Evolutionary conservation across 1,140 invertebrate genomes (phyloP).

Genomic region (Anastatus disparis): DNA sequence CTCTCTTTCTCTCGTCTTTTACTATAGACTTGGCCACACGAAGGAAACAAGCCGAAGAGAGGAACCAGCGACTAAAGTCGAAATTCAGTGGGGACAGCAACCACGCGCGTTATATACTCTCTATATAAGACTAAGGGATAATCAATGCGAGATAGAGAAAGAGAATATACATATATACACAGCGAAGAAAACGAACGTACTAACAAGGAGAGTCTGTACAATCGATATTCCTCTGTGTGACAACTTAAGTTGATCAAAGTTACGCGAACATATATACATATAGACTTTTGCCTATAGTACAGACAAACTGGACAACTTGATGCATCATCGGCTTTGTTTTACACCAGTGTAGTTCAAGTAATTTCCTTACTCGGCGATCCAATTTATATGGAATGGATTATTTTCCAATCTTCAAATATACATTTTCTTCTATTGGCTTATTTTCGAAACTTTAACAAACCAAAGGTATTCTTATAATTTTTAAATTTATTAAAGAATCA

Average conservation of each 20-base stretch:
- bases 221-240: slow-evolving; percentile 33
- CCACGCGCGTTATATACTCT: neutral
- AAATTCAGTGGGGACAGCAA: slow-evolving; percentile 33
- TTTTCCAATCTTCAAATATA: too few species aligned
- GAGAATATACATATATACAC: neutral
- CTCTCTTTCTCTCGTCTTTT: slow-evolving; percentile 1
- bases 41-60: neutral
- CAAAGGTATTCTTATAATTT: too few species aligned
- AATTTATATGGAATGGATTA: too few species aligned
- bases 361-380: too few species aligned
- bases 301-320: too few species aligned
- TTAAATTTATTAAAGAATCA: too few species aligned
- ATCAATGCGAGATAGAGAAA: slow-evolving; percentile 37
- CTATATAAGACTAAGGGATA: slow-evolving; percentile 32
- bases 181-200: slow-evolving; percentile 11
- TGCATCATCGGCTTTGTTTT: too few species aligned
- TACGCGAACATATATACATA: too few species aligned
- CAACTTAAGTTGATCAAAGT: slow-evolving; percentile 42
- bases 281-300: too few species aligned
- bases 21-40: neutral
- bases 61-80: slow-evolving; percentile 8
- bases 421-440: too few species aligned
- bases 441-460: too few species aligned
- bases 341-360: too few species aligned
- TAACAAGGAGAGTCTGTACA: slow-evolving; percentile 38